These are phyloP conservation scores for Conomelus anceps DNA, from an alignment of 2,888 invertebrate genomes.

Conservation along the genomic window DNA sequence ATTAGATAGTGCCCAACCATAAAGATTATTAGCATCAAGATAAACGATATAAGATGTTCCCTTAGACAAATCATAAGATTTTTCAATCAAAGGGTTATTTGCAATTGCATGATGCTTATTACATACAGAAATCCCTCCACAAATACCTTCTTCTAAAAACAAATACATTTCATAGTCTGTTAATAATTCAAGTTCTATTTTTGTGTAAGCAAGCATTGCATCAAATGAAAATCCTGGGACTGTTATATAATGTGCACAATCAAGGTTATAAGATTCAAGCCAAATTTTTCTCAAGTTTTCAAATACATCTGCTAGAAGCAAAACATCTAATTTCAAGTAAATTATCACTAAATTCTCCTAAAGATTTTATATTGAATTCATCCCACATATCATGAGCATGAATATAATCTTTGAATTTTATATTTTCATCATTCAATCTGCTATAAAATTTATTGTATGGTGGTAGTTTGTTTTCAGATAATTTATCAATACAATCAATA, in stretches of 20 bases:
- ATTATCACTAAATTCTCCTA: slow-evolving; percentile 38
- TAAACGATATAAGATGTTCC: not conserved
- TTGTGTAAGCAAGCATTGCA: slow-evolving; percentile 14
- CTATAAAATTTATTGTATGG: slow-evolving; percentile 33
- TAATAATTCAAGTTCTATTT: slow-evolving; percentile 20
- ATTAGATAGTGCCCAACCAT: slow-evolving; percentile 18
- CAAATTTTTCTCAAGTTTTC: slow-evolving; percentile 23
- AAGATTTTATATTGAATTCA: slow-evolving; percentile 35
- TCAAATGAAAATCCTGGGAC: slow-evolving; percentile 6
- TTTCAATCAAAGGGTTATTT: slow-evolving; percentile 16
- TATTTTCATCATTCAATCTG: slow-evolving; percentile 29
- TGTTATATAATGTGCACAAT: slow-evolving; percentile 20
- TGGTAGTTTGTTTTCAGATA: slow-evolving; percentile 21
- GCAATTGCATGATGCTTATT: slow-evolving; percentile 15
- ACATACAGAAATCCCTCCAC: slow-evolving; percentile 14
- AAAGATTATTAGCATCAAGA: slow-evolving; percentile 23
- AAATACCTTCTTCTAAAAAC: slow-evolving; percentile 25
- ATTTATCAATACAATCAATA: not conserved
- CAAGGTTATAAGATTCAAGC: slow-evolving; percentile 10
- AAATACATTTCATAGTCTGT: slow-evolving; percentile 20
- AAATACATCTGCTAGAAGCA: slow-evolving; percentile 23
- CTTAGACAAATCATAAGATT: slow-evolving; percentile 18
- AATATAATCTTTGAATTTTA: slow-evolving; percentile 35
- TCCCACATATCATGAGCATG: slow-evolving; percentile 39
- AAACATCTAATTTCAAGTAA: slow-evolving; percentile 21